These are phyloP conservation scores for Microctenopoma stevenorrisi DNA, from an alignment of 2,797 vertebrate species.

Conservation along the genomic window DNA sequence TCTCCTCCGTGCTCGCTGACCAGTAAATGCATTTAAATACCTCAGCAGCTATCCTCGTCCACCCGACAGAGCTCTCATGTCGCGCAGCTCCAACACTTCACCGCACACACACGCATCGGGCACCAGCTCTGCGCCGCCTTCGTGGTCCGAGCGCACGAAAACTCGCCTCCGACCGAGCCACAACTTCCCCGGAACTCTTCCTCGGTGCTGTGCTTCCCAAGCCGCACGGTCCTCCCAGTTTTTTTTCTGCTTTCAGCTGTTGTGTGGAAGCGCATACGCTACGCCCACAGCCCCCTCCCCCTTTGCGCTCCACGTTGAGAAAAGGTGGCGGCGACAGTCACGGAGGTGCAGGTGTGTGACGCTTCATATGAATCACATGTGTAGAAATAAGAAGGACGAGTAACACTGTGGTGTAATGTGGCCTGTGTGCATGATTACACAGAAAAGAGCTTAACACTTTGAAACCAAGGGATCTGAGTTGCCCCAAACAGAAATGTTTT, in stretches of 20 bases:
- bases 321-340: conserved; percentile 22
- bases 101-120: background rate
- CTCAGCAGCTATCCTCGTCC: conserved; percentile 38
- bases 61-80: conserved; percentile 37
- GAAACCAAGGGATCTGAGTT: conserved; percentile 20
- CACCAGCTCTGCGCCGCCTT: conserved; percentile 16
- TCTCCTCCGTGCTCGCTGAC: background rate
- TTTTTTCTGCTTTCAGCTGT: conserved; percentile 47
- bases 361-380: background rate
- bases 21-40: conserved; percentile 13
- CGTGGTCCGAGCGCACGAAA: conserved; percentile 13
- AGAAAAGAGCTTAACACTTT: conserved; percentile 10
- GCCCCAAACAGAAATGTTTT: conserved; percentile 23
- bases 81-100: conserved; percentile 1
- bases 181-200: conserved; percentile 52
- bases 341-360: background rate
- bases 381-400: background rate
- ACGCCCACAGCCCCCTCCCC: conserved; percentile 38
- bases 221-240: conserved; percentile 17
- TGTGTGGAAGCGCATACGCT: conserved; percentile 25
- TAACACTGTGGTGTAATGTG: background rate
- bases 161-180: conserved; percentile 17
- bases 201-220: conserved; percentile 13
- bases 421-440: background rate
- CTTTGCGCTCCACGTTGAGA: conserved; percentile 28